Percentiles rank a stretch among this genome's conserved stretches.
Conservation (phyloP, 2,113 vertebrate genomes). For the Ariopsis seemanni region DNA sequence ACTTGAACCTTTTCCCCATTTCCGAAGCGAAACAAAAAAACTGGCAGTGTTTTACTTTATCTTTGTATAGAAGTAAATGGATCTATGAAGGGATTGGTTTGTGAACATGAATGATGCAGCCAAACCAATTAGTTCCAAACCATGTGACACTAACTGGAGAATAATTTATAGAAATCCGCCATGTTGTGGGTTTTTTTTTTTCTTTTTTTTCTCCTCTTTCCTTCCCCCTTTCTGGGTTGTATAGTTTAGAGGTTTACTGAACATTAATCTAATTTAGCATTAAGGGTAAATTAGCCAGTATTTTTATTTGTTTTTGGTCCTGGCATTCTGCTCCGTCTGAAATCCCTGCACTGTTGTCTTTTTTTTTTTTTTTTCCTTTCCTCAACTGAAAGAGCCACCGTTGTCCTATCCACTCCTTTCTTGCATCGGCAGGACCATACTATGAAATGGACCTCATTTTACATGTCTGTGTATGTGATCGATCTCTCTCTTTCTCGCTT, state of each 20-base stretch:
- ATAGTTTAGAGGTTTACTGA: slow-evolving; percentile 32
- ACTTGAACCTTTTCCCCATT: slow-evolving; percentile 13
- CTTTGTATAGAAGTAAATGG: slow-evolving; percentile 49
- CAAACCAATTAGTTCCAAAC: neutral
- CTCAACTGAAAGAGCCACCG: neutral
- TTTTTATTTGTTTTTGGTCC: slow-evolving; percentile 20
- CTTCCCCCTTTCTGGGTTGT: neutral
- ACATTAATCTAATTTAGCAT: slow-evolving; percentile 25
- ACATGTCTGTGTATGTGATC: neutral
- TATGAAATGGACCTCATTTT: slow-evolving; percentile 28
- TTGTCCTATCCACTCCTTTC: slow-evolving; percentile 13
- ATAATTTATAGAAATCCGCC: slow-evolving; percentile 33
- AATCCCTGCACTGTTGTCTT: slow-evolving; percentile 14
- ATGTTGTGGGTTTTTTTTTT: neutral
- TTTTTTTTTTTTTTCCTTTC: neutral
- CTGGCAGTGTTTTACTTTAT: slow-evolving; percentile 62
- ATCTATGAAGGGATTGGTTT: slow-evolving; percentile 44
- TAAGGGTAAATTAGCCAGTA: slow-evolving; percentile 27
- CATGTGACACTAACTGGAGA: neutral
- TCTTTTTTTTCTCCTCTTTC: too few species aligned
- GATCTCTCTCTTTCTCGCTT: neutral
- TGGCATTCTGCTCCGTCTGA: slow-evolving; percentile 12
- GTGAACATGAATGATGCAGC: slow-evolving; percentile 23
- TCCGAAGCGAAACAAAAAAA: slow-evolving; percentile 7
- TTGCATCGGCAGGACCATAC: neutral